phyloP scores from a whole-genome alignment of 2,113 vertebrate genomes.

The Protobothrops mucrosquamatus region DNA sequence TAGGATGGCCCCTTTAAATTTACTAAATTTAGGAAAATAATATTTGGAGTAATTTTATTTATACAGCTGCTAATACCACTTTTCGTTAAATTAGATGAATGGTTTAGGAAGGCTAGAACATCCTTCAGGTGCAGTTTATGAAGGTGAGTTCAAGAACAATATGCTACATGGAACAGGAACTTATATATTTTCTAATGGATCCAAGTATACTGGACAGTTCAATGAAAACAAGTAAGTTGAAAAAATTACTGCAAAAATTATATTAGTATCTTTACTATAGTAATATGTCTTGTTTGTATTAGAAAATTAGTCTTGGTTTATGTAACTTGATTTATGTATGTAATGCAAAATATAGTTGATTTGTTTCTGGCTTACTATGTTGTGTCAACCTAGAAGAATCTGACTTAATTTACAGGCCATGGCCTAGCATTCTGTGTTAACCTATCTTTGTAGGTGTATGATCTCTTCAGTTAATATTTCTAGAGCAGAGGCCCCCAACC shows the following conservation, averaged over 20 bases:
- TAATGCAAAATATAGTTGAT: neutral
- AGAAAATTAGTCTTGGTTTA: neutral
- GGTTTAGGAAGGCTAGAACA: slow-evolving; percentile 76
- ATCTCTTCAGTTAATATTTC: neutral
- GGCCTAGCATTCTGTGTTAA: neutral
- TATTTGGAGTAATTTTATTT: neutral
- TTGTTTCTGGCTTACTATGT: neutral
- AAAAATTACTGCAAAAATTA: neutral
- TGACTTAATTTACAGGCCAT: neutral
- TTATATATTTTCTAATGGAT: slow-evolving; percentile 77
- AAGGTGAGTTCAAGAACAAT: slow-evolving; percentile 83
- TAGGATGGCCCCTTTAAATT: neutral
- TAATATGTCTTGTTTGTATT: neutral
- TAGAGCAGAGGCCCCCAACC: too few species aligned
- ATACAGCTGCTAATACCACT: slow-evolving; percentile 34
- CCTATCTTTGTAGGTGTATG: neutral
- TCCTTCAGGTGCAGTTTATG: slow-evolving; percentile 79
- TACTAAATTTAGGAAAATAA: neutral
- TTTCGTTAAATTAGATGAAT: slow-evolving; percentile 72
- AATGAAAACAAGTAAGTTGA: slow-evolving; percentile 75
- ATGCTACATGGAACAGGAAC: slow-evolving; percentile 79
- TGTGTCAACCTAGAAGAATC: neutral
- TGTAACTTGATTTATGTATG: neutral
- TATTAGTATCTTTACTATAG: neutral
- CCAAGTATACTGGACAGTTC: slow-evolving; percentile 77